Conservation (phyloP, 2,888 invertebrate genomes). For the Drosophila imparisetae region DNA sequence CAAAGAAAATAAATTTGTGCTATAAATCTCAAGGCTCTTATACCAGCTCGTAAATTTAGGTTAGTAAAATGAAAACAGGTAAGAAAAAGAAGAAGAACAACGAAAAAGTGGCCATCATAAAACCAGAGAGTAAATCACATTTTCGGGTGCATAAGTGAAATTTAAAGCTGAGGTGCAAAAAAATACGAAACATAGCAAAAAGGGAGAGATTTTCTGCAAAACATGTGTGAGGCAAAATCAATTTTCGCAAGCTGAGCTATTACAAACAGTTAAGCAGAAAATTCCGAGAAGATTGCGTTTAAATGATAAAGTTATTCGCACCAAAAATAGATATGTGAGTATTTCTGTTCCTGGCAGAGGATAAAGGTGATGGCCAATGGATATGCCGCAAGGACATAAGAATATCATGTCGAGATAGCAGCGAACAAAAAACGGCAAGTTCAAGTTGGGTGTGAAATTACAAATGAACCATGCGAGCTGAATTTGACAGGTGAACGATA, state of each 20-base stretch:
- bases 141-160: conserved; percentile 67
- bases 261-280: conserved; percentile 54
- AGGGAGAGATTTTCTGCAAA: background rate
- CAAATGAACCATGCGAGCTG: conserved; percentile 18
- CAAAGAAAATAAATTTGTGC: conserved; percentile 47
- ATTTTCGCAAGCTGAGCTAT: conserved; percentile 49
- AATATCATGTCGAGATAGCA: conserved; percentile 57
- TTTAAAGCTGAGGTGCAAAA: conserved; percentile 51
- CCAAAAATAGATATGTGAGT: conserved; percentile 7
- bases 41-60: conserved; percentile 69
- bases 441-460: conserved; percentile 3
- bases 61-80: conserved; percentile 19
- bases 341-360: conserved; percentile 26
- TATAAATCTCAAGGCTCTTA: conserved; percentile 68
- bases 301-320: conserved; percentile 56
- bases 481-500: conserved; percentile 23
- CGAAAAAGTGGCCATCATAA: conserved; percentile 55
- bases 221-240: conserved; percentile 55
- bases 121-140: conserved; percentile 64
- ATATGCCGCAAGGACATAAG: conserved; percentile 62
- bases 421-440: conserved; percentile 22
- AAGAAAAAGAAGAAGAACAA: conserved; percentile 10
- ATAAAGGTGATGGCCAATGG: conserved; percentile 42
- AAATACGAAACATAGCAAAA: background rate
- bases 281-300: conserved; percentile 59